Evolutionary conservation across 2,113 vertebrate species (phyloP).

Genomic region (Mionectes macconnelli): DNA sequence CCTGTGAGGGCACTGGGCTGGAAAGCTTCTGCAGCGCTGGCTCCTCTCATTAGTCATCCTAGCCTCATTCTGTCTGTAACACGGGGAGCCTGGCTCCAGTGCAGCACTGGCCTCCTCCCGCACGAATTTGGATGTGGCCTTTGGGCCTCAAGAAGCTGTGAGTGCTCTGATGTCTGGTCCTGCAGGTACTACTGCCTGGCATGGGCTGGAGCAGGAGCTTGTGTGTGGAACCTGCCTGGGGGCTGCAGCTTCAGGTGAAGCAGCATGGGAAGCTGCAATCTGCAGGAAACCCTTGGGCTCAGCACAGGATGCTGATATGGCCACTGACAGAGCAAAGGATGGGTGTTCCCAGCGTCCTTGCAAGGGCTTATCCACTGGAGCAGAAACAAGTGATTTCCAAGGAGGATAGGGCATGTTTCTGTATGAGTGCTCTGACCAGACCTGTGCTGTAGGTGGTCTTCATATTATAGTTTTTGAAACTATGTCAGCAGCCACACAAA

Average conservation of each 20-base stretch:
- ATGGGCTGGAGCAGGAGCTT: background rate
- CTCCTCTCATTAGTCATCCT: conserved; percentile 60
- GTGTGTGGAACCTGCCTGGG: background rate
- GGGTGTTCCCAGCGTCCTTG: background rate
- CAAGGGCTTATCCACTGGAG: background rate
- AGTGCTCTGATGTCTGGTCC: background rate
- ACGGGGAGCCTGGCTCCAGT: background rate
- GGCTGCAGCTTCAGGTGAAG: background rate
- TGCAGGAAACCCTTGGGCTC: background rate
- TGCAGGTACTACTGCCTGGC: background rate
- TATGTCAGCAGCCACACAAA: background rate
- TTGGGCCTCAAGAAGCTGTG: background rate
- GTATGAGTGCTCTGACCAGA: background rate
- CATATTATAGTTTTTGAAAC: background rate
- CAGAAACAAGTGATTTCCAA: background rate
- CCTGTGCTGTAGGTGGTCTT: background rate
- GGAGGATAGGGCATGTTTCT: background rate
- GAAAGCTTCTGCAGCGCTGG: conserved; percentile 22
- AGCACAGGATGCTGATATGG: background rate
- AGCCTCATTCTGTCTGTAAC: conserved; percentile 55
- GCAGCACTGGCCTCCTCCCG: background rate
- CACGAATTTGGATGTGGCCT: background rate
- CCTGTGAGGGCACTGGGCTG: conserved; percentile 7
- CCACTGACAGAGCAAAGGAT: background rate
- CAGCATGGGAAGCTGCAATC: background rate